Evolutionary conservation across 2,113 vertebrate species (phyloP).

Genomic region (Tursiops truncatus): DNA sequence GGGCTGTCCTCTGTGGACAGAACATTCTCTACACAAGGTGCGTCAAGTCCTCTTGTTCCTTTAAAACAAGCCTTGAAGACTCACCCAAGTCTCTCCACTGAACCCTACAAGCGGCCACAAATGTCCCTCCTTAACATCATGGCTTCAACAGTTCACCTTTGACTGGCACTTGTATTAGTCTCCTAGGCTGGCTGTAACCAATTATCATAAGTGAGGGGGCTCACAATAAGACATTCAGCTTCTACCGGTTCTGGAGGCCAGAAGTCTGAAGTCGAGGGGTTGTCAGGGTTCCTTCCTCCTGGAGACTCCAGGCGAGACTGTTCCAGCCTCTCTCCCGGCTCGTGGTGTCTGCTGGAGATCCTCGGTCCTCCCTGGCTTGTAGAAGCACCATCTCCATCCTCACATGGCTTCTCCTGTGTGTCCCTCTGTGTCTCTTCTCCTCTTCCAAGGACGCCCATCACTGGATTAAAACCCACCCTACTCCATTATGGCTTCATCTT

Average conservation of each 20-base stretch:
- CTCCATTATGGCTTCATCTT: too few relatives aligned
- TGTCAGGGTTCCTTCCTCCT: too few relatives aligned
- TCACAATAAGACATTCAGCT: neutral
- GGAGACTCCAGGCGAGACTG: too few relatives aligned
- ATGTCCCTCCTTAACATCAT: neutral
- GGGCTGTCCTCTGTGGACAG: neutral
- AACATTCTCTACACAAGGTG: neutral
- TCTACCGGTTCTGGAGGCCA: too few relatives aligned
- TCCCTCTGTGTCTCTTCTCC: neutral
- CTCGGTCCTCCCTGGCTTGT: neutral
- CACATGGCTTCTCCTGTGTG: neutral
- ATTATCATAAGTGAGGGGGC: neutral
- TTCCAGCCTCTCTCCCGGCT: too few relatives aligned
- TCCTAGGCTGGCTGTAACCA: neutral
- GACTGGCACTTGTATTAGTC: too few relatives aligned
- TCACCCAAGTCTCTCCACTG: neutral
- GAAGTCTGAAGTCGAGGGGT: too few relatives aligned
- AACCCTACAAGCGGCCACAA: neutral
- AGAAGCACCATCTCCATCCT: neutral
- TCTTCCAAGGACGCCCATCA: too few relatives aligned
- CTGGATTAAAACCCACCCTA: too few relatives aligned
- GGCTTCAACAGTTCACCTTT: neutral
- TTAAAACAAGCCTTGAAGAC: neutral
- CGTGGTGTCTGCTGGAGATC: neutral
- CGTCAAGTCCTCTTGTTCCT: neutral